phyloP scores from a whole-genome alignment of 2,113 vertebrate species.

The Clarias macrocephalus region DNA sequence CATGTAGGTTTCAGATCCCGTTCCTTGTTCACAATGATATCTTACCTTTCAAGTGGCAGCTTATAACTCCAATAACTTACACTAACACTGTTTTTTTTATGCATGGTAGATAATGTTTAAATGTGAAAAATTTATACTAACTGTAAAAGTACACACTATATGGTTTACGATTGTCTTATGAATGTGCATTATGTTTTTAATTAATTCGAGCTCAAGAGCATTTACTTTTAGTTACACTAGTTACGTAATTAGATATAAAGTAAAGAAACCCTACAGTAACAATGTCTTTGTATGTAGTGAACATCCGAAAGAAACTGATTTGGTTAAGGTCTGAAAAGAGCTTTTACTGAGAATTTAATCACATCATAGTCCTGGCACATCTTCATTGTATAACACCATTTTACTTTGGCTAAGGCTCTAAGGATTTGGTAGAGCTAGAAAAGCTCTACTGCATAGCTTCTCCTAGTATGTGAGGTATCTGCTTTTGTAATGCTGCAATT shows the following conservation, averaged over 20 bases:
- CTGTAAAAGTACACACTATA: neutral
- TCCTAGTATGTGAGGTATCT: neutral
- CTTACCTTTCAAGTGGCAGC: neutral
- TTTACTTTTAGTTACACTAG: neutral
- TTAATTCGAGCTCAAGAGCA: neutral
- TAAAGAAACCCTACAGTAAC: neutral
- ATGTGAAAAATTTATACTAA: neutral
- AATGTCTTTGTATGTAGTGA: neutral
- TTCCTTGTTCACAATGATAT: neutral
- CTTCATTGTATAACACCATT: neutral
- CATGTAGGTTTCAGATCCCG: neutral
- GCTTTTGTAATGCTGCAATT: neutral
- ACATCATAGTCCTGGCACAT: neutral
- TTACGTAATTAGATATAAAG: neutral
- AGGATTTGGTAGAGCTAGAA: neutral
- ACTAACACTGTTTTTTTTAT: neutral
- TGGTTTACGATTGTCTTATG: neutral
- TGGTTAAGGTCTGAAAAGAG: neutral
- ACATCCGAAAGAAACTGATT: neutral
- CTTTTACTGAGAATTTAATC: conserved; percentile 9
- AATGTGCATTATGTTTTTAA: neutral
- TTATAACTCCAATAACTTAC: neutral
- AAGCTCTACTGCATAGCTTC: neutral
- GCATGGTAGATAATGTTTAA: neutral
- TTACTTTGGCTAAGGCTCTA: neutral